Evolutionary conservation across 2,888 invertebrate genomes (phyloP).

Genomic region (Tipula vernalis): DNA sequence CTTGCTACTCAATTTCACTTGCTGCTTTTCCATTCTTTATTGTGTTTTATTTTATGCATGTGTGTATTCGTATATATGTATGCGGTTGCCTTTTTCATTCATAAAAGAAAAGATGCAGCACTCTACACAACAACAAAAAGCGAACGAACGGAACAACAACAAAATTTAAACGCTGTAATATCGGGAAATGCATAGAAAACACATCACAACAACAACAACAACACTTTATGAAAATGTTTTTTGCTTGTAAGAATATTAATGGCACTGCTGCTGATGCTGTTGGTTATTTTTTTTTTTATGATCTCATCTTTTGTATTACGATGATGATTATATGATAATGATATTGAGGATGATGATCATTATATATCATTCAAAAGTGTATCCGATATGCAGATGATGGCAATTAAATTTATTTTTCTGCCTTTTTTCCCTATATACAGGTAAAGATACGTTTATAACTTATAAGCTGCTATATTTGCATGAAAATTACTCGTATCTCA

Average conservation of each 20-base stretch:
- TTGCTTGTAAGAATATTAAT: not conserved
- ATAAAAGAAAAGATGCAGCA: not conserved
- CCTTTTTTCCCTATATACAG: not conserved
- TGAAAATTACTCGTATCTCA: not conserved
- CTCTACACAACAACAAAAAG: not conserved
- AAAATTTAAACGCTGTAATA: not conserved
- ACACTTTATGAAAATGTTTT: not conserved
- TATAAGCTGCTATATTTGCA: not conserved
- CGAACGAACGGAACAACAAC: not conserved
- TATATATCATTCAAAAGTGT: not conserved
- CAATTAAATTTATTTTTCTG: not conserved
- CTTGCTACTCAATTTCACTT: slow-evolving; percentile 4
- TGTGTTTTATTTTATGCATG: not conserved
- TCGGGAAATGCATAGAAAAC: not conserved
- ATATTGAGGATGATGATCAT: slow-evolving; percentile 4
- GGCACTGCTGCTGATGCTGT: not conserved
- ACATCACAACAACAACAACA: not conserved
- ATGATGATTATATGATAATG: not conserved
- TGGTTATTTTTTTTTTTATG: not conserved
- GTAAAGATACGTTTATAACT: not conserved
- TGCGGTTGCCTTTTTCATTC: not conserved
- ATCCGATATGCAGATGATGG: not conserved
- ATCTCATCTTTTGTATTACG: slow-evolving; percentile 4
- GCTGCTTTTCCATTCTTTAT: not conserved
- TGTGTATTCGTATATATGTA: not conserved